Evolutionary conservation across 2,113 vertebrate genomes (phyloP), one percentile per base, ranked within the genome.

Genomic region (Neomonachus schauinslandi): DNA sequence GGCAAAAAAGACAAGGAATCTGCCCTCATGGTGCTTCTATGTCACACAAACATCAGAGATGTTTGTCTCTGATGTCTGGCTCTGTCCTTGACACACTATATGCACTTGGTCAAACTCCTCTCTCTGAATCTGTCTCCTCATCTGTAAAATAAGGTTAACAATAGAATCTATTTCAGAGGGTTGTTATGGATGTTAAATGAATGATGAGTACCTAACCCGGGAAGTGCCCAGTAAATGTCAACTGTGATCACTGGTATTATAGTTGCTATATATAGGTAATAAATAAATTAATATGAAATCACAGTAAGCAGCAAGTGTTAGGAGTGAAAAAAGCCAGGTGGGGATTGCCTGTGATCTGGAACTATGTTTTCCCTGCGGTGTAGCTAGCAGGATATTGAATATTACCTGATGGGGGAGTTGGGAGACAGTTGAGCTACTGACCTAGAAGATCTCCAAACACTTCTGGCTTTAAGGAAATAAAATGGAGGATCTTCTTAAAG

Each of bases 221-320:
- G 36, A 90, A 94, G 90, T 96, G 15, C n/a, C 42, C 65, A 88
- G 59, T 80, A 91, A 83, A 71, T 92, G 86, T 76, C 85, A 93
- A 82, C 55, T 53, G 4, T 81, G 82, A 96, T 92, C 71, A 22
- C 57, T 69, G 95, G 59, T 53, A 33, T 80, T 67, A 59, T 61
- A 67, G 71, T 86, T 96, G 8, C 51, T 57, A 16, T 53, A 13
- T 81, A 88, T 69, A 92, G 81, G 89, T 90, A 80, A 85, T 79
- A 76, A 81, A 76, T 67, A 53, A 90, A 36, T 14, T 67, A 67
- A 82, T 89, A 57, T 76, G 88, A 95, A 97, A 88, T 88, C 42
- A 88, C 18, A 96, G 28, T 65, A 94, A 61, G 42, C 26, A 76
- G 3, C n/a, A 77, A n/a, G 8, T 96, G 8, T 33, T 83, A 55